A percentile compares a stretch with the other conserved stretches of the same genome.
Conservation (phyloP, 2,888 invertebrate species). For the Balanococcus diminutus region DNA sequence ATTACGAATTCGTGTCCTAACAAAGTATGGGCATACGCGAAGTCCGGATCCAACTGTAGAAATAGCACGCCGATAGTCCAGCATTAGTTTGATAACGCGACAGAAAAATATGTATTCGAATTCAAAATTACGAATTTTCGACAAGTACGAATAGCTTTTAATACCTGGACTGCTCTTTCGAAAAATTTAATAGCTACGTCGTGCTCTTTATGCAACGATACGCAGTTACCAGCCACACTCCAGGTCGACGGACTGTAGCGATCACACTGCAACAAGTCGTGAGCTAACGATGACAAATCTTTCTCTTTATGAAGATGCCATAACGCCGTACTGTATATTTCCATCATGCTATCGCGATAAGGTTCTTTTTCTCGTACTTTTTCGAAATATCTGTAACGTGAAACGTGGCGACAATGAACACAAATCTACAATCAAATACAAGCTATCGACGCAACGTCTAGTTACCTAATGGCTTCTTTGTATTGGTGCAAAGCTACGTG, state of each 20-base stretch:
- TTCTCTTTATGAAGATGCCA: conserved; percentile 92
- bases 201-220: conserved; percentile 96
- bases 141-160: no score
- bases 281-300: conserved; percentile 77
- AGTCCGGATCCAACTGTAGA: conserved; percentile 79
- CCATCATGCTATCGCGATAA: conserved; percentile 86
- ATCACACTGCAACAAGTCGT: conserved; percentile 79
- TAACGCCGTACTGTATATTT: conserved; percentile 92
- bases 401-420: not conserved
- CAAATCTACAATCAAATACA: not conserved
- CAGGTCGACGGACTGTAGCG: conserved; percentile 85
- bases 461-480: conserved; percentile 74
- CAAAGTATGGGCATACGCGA: conserved; percentile 94
- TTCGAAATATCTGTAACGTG: conserved; percentile 68
- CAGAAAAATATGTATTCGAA: no score
- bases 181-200: conserved; percentile 98
- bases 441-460: not conserved
- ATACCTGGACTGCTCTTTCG: conserved; percentile 89
- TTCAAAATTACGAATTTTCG: no score
- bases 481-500: conserved; percentile 93
- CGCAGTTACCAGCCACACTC: conserved; percentile 97
- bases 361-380: conserved; percentile 84
- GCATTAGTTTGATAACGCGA: no score
- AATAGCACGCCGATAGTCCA: not conserved
- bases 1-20: conserved; percentile 96